These are phyloP conservation scores for Smittia aterrima DNA, from an alignment of 2,888 invertebrate genomes.

Conservation along the genomic window DNA sequence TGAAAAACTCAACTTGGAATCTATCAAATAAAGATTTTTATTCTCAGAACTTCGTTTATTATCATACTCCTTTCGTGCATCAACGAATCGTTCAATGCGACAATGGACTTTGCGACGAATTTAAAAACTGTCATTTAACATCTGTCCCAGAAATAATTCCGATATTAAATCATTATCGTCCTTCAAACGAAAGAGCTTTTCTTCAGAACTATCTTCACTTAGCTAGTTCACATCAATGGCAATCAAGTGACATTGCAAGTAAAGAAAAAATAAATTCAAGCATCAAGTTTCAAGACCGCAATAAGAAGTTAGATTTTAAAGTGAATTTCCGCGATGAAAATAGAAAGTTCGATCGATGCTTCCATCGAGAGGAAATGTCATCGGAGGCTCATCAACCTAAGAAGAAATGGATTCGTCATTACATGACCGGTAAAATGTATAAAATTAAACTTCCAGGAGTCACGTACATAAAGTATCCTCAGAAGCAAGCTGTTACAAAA, in stretches of 20 bases:
- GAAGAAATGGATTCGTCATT: constrained; percentile 33
- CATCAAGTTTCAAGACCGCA: constrained; percentile 34
- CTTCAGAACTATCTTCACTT: too few species aligned
- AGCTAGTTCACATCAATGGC: too few species aligned
- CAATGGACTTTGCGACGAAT: constrained; percentile 16
- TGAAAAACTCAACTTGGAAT: too few species aligned
- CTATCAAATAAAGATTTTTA: too few species aligned
- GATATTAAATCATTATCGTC: constrained; percentile 21
- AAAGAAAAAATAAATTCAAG: background rate
- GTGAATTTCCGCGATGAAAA: constrained; percentile 32
- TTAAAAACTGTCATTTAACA: constrained; percentile 32
- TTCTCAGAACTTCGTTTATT: too few species aligned
- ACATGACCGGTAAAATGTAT: background rate
- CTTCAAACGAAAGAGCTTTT: too few species aligned
- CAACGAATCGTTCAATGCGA: background rate
- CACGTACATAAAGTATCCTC: background rate
- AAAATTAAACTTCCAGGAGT: background rate
- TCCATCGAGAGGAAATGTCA: background rate
- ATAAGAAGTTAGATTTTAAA: constrained; percentile 35
- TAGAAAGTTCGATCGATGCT: constrained; percentile 21
- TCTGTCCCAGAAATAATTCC: background rate
- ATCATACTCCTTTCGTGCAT: too few species aligned
- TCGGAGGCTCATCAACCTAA: background rate
- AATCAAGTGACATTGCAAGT: too few species aligned
- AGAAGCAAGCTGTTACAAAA: too few species aligned